These are phyloP conservation scores for human DNA, from an alignment of 2,113 vertebrate species.

Conservation along the genomic window GRCh38 chr2:217006001-217006500, in stretches of 20 bases:
- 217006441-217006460: neutral
- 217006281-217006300: neutral
- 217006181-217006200: neutral
- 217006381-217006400: neutral
- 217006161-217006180: neutral
- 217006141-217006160: neutral
- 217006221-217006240: neutral
- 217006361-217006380: neutral
- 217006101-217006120: slow-evolving; percentile 13
- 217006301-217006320: neutral
- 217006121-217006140: neutral
- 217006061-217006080: neutral
- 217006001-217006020: neutral
- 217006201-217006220: neutral
- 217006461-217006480: neutral
- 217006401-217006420: neutral
- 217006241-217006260: neutral
- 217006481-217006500: neutral
- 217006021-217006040: neutral
- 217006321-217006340: neutral
- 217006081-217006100: slow-evolving; percentile 2
- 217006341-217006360: neutral
- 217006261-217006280: neutral
- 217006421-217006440: neutral
- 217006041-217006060: slow-evolving; percentile 33